Base-by-base conservation (phyloP, 2,888 invertebrate species). In the Thereva unica region DNA sequence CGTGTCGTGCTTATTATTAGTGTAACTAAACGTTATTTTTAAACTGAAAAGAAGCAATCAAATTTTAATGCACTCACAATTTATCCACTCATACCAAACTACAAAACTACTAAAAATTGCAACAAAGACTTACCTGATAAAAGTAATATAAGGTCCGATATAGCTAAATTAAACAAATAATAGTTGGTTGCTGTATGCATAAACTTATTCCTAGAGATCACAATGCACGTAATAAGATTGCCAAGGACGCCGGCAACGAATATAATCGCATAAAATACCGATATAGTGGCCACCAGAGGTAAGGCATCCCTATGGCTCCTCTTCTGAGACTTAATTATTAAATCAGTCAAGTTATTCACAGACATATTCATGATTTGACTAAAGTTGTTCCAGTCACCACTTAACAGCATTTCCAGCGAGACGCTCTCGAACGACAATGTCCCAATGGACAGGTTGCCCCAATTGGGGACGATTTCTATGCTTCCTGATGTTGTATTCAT, bases 171-270 rank as follows among this genome's bases (percentile, higher is more conserved):
- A 81, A 94, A 93, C 68, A 94, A 82, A 77, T 94, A 95, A 77
- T 88, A 90, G 76, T 90, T 90, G 4, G 90, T 90, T 2, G 89
- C 89, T 35, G 90, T 89, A 74, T 92, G 92, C 91, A 95, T 91
- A 73, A 88, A 89, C 74, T 89, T 89, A 80, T 93, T 93, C 42
- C 87, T 84, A 12, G 89, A 85, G 71, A 95, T 93, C 52, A 95
- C 93, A 71, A 92, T 83, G 78, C 94, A 93, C 6, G 94, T 94
- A 75, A 90, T 88, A 66, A 91, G 83, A 78, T 95, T 95, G 0
- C 94, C 94, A 42, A 92, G 78, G 1, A 93, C 80, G 1, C 94
- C 94, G 2, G 89, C 89, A 4, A 93, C 77, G 67, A 81, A 80
- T 64, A 81, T 81, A 42, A 81, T 69, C 1, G 84, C 81, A 78